Percentiles rank a stretch among this genome's conserved stretches.
Evolutionary conservation across 2,797 vertebrate species (phyloP).

Genomic region (Gymnothorax reevesii): DNA sequence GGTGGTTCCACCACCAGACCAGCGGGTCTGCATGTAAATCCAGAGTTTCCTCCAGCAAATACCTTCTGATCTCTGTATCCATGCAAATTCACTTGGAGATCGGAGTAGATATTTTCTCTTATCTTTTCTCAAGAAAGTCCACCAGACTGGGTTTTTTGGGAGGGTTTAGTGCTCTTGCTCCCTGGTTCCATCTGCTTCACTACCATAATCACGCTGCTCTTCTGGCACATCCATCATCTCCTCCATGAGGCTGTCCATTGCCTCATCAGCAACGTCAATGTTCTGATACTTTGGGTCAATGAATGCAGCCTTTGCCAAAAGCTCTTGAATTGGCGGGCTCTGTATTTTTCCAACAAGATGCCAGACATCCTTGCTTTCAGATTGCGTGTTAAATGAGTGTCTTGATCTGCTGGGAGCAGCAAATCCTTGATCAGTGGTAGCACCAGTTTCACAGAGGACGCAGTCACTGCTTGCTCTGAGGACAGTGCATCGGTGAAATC

Average conservation of each 20-base stretch:
- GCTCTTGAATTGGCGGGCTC: slow-evolving; percentile 18
- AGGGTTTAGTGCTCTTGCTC: slow-evolving; percentile 1
- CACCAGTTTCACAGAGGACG: neutral
- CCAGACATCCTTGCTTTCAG: slow-evolving; percentile 11
- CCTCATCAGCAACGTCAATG: slow-evolving; percentile 7
- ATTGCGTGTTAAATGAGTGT: neutral
- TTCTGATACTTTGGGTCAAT: slow-evolving; percentile 28
- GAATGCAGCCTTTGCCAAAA: slow-evolving; percentile 28
- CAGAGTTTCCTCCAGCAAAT: neutral
- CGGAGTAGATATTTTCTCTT: neutral
- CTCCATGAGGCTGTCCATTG: slow-evolving; percentile 19
- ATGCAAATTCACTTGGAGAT: neutral
- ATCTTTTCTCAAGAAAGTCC: slow-evolving; percentile 31
- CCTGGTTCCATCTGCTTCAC: slow-evolving; percentile 19
- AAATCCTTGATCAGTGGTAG: neutral
- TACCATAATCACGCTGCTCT: neutral
- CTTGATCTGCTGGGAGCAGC: neutral
- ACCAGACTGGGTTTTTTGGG: slow-evolving; percentile 17
- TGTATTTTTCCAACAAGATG: slow-evolving; percentile 14
- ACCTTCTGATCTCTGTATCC: neutral
- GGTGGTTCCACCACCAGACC: neutral
- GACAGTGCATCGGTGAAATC: neutral
- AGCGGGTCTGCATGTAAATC: neutral
- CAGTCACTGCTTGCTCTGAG: neutral
- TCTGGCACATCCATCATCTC: slow-evolving; percentile 21